Base-by-base conservation (phyloP, 2,888 invertebrate genomes). In the Patella caerulea region DNA sequence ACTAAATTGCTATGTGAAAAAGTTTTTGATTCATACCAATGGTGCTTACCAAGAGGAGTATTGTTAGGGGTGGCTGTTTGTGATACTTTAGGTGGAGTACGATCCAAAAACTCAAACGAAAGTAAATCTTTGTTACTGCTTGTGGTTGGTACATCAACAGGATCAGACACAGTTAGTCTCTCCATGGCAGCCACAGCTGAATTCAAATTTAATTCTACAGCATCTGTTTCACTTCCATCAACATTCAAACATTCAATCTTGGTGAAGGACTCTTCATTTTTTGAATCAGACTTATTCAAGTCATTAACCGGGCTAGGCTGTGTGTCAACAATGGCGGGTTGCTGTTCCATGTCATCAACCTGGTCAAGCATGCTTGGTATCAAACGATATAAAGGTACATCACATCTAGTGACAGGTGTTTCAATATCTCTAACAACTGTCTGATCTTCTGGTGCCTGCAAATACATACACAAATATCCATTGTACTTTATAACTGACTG, bases 21-120 rank as follows among this genome's bases (percentile, higher is more conserved):
- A 19, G 17, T 17, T 17, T 17, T 34, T 29, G 29, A 14, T n/a
- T 9, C 9, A 19, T 0, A 24, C 14, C 71, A 24, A 19, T 71
- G 19, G 0, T 75, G 73, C 80, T 78, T 79, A 90, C 89, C 89
- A 80, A 86, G 84, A 17, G 88, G 90, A 4, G 90, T 91, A 85
- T 90, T 91, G 78, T 87, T 89, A 7, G 90, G 90, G 24, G 90
- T 90, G 17, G 89, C 87, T 24, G 91, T 90, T 76, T 89, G 86
- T 1, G 90, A 90, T 24, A 81, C 83, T 45, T 81, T 83, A 24
- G 82, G 81, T 52, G 80, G 71, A 73, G 81, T 80, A 79, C 77
- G 81, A 72, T 84, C 83, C 73, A 84, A 77, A 83, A 84, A 82
- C 81, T 83, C 84, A 78, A 81, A 84, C 53, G 82, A 84, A 79